Percentiles rank a stretch among this genome's conserved stretches.
Conservation (phyloP, 2,797 vertebrate genomes). For the Parambassis ranga region DNA sequence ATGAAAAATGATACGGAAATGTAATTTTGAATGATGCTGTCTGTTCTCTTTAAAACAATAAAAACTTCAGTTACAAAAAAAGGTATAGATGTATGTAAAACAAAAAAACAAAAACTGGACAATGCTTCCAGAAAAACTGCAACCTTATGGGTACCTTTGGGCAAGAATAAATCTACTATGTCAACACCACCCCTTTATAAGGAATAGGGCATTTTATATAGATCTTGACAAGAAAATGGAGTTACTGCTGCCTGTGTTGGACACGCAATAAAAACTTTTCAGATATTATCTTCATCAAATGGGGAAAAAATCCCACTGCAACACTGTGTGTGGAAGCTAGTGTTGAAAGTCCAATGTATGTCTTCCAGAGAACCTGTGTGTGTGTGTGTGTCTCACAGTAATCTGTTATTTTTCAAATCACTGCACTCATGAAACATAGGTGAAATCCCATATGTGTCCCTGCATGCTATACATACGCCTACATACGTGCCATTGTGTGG, state of each 20-base stretch:
- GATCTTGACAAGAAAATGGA: constrained; percentile 37
- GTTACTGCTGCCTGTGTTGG: constrained; percentile 28
- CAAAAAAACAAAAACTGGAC: constrained; percentile 1
- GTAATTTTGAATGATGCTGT: too few species aligned
- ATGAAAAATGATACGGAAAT: too few species aligned
- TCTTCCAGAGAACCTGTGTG: neutral
- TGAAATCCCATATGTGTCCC: neutral
- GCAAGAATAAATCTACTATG: constrained; percentile 11
- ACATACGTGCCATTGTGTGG: neutral
- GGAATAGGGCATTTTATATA: constrained; percentile 15
- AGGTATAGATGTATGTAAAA: neutral
- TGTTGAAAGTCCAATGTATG: neutral
- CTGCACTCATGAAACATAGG: too few species aligned
- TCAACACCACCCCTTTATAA: constrained; percentile 5
- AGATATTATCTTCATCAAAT: constrained; percentile 37
- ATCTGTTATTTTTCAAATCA: neutral
- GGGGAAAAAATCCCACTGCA: neutral
- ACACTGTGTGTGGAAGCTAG: neutral
- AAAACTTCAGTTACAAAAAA: too few species aligned
- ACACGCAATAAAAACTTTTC: constrained; percentile 38
- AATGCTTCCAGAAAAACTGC: constrained; percentile 5
- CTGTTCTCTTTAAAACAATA: too few species aligned
- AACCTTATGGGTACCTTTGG: constrained; percentile 34
- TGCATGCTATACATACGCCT: neutral
- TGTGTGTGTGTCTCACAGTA: neutral